phyloP scores from a whole-genome alignment of 2,113 vertebrate genomes.

The Brachyhypopomus occidentalis region DNA sequence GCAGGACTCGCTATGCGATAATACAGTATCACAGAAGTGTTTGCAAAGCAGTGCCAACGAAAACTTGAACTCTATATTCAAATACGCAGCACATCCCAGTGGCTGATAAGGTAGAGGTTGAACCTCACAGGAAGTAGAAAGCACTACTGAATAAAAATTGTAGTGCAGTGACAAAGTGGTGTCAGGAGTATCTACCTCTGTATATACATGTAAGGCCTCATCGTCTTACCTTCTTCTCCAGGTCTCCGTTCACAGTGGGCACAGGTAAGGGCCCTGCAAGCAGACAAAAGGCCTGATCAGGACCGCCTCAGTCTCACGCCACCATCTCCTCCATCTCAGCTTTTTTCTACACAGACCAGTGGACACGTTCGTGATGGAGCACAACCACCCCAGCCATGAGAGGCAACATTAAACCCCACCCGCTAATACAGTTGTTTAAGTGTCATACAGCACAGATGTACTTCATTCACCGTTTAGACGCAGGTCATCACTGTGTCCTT shows the following conservation, averaged over 20 bases:
- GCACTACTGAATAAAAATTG: too few relatives aligned
- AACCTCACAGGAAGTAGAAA: too few relatives aligned
- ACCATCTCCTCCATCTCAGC: neutral
- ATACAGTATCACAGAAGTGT: neutral
- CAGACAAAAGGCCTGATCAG: constrained; percentile 49
- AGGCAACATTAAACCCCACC: neutral
- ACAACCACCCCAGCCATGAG: neutral
- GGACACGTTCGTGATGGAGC: neutral
- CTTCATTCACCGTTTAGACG: constrained; percentile 65
- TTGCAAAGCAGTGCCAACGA: neutral
- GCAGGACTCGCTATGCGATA: neutral
- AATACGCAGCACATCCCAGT: neutral
- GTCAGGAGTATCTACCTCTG: too few relatives aligned
- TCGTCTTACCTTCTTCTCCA: constrained; percentile 84
- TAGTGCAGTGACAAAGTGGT: too few relatives aligned
- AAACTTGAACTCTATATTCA: neutral
- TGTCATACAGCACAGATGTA: constrained; percentile 61
- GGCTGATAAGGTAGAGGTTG: too few relatives aligned
- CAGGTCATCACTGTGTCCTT: constrained; percentile 43
- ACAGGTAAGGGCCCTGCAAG: constrained; percentile 87
- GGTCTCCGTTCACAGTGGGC: constrained; percentile 81
- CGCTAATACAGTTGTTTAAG: neutral
- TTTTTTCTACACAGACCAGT: neutral
- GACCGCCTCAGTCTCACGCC: neutral
- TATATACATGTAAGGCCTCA: neutral